phyloP scores from a whole-genome alignment of 2,888 invertebrate genomes.

The Andrena trimmerana region DNA sequence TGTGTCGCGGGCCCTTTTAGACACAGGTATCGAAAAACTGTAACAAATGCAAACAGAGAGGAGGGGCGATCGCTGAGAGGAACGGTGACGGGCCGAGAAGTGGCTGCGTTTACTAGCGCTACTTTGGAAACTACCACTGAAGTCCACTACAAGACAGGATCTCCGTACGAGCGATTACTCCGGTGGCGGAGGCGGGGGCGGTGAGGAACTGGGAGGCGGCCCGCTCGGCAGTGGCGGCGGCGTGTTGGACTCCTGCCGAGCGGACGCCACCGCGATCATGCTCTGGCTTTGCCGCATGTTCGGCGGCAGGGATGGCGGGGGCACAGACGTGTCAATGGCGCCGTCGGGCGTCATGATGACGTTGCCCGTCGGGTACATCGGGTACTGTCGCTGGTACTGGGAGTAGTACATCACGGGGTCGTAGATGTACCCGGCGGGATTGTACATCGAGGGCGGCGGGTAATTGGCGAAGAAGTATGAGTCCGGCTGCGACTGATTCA shows the following conservation, averaged over 20 bases:
- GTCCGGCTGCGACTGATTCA: constrained; percentile 65
- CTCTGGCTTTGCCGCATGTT: constrained; percentile 57
- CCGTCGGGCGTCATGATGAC: constrained; percentile 81
- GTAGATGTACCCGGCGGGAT: constrained; percentile 75
- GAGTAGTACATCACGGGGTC: constrained; percentile 79
- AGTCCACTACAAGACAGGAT: constrained; percentile 62
- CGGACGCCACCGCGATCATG: constrained; percentile 31
- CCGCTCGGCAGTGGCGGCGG: constrained; percentile 87
- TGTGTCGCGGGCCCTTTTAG: too few relatives aligned
- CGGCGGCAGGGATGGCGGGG: constrained; percentile 77
- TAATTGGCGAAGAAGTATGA: constrained; percentile 77
- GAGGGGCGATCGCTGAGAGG: too few relatives aligned
- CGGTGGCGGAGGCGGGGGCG: constrained; percentile 86
- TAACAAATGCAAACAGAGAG: background rate
- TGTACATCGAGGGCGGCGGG: constrained; percentile 73
- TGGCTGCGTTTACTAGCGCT: constrained; percentile 45
- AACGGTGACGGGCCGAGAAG: constrained; percentile 28
- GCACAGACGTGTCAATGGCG: constrained; percentile 81
- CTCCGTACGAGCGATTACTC: constrained; percentile 69
- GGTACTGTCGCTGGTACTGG: constrained; percentile 75
- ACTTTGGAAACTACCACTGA: constrained; percentile 47
- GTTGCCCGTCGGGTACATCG: constrained; percentile 78
- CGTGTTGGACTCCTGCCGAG: constrained; percentile 66
- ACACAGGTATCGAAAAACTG: background rate
- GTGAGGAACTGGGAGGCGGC: constrained; percentile 88